Base-by-base conservation (phyloP, 2,888 invertebrate genomes). In the Folsomia candida region DNA sequence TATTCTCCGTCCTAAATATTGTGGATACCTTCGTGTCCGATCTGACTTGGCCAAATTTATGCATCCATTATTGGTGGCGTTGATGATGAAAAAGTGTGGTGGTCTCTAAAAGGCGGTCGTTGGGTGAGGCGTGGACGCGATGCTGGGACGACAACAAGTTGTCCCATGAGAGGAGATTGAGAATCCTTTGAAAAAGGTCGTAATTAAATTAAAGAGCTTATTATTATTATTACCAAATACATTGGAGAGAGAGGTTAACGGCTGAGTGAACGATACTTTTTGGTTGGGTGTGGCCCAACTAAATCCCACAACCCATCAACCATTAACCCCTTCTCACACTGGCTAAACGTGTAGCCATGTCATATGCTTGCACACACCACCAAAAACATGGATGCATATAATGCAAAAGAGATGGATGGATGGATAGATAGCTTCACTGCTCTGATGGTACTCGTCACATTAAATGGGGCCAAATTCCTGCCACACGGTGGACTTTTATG, bases 161-260 rank as follows among this genome's bases (percentile, higher is more conserved):
- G 54, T 54, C 37, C 37, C 37, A 37, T 37, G 37, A 37, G 37
- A 9, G 37, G 37, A 37, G 37, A n/a, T n/a, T n/a, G 54, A 54
- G 54, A 54, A 54, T 18, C 54, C 54, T 54, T 54, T 54, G 54
- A 54, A 54, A 54, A 54, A 54, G 54, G 11, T 54, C 54, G 22
- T 54, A 54, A 54, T 54, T 54, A 54, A 54, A 54, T 54, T 54
- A 54, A 54, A 54, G 11, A 54, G 54, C 54, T 54, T 54, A 54
- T 54, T 54, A 47, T 47, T 47, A 47, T 47, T n/a, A 37, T 37
- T 37, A 37, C 37, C 37, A 37, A 37, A 37, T 37, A 37, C 6
- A 37, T 37, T 4, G 14, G 37, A 4, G 4, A 4, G 37, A 37
- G 37, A 37, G 37, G 37, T 37, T 37, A 37, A 37, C 37, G 37